Evolutionary conservation across 2,113 vertebrate genomes (phyloP).

Genomic region (Odocoileus hemionus): DNA sequence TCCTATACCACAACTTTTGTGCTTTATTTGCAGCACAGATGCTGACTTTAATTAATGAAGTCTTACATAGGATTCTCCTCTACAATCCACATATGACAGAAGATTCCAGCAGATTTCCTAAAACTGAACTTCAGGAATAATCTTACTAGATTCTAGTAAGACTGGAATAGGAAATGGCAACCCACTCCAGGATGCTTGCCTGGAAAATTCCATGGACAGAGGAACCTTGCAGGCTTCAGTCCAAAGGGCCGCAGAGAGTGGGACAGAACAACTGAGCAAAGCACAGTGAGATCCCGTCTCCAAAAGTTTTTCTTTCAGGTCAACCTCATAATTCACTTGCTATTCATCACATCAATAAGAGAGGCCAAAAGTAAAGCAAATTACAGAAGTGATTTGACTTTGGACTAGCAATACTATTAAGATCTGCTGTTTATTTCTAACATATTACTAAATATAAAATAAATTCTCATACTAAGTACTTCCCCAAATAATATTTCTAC

Average conservation of each 20-base stretch:
- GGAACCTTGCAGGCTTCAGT: not conserved
- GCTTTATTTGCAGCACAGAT: not conserved
- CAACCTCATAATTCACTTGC: not conserved
- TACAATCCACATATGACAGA: not conserved
- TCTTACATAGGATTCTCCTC: not conserved
- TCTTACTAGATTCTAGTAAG: not conserved
- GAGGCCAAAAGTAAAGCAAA: not conserved
- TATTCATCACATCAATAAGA: not conserved
- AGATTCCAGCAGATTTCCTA: not conserved
- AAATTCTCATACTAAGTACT: not conserved
- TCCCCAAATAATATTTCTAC: not conserved
- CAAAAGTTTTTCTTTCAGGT: not conserved
- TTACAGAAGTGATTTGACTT: not conserved
- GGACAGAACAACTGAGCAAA: not conserved
- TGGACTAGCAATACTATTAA: not conserved
- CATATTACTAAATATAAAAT: not conserved
- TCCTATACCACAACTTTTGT: not conserved
- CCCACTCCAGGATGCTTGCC: not conserved
- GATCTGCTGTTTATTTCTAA: not conserved
- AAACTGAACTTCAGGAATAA: not conserved
- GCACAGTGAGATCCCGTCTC: not conserved
- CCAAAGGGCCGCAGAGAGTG: not conserved
- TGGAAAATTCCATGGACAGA: not conserved
- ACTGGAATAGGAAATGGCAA: not conserved
- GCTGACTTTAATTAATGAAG: not conserved